Base-by-base conservation (phyloP, 2,113 vertebrate species). In the Oceanites oceanicus region DNA sequence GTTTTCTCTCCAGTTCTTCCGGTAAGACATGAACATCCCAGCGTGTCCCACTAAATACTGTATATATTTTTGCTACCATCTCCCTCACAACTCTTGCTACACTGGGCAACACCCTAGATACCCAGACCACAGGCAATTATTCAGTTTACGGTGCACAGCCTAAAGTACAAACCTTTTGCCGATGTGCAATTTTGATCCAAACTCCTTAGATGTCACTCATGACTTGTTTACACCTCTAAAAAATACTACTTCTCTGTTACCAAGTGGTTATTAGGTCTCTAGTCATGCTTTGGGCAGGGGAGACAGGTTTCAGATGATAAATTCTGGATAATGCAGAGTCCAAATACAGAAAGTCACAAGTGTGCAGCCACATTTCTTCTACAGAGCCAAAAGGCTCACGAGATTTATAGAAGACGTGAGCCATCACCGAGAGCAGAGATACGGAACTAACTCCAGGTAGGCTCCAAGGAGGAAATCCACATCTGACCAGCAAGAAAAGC, bases 61-160 rank as follows among this genome's bases (percentile, higher is more conserved):
- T 0, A 4, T 2, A 1, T 25, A 9, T 27, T 72, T 40, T 11
- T 36, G 30, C 11, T 55, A 73, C 38, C n/a, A 11, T 4, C 20
- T 61, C 47, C 50, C 52, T 50, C 49, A 5, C 21, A 36, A 23
- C 36, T 49, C 71, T 13, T 25, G 8, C 67, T 30, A 40, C 13
- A 9, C 79, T 68, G 47, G 45, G 40, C 50, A 65, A 44, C 40
- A 23, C 30, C 42, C 42, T 3, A 4, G 32, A 15, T 5, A 15
- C 15, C 32, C 34, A 4, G 13, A 23, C 13, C 6, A 0, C 32
- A 9, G 1, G 0, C 53, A 26, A 6, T 5, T 30, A 49, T 2
- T 50, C 20, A 0, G 0, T 30, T 62, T 18, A 34, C 0, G 0
- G 44, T 9, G 15, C 52, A 13, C 55, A 32, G 21, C 10, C 8